phyloP scores from a whole-genome alignment of 1,140 invertebrate genomes.

The Drosophila micromelanica region DNA sequence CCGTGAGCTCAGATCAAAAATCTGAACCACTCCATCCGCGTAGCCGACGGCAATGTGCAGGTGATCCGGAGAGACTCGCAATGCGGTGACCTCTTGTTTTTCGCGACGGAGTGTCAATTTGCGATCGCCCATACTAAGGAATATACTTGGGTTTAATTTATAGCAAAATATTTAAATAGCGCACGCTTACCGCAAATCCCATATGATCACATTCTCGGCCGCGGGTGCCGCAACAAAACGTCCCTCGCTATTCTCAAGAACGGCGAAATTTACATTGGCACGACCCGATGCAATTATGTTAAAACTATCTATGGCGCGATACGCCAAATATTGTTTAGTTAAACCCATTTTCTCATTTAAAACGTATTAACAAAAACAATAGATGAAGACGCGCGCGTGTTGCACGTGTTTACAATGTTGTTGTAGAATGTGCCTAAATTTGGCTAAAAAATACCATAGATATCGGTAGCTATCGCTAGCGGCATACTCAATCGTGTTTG shows the following conservation, averaged over 20 bases:
- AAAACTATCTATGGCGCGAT: constrained; percentile 91
- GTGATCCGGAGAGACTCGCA: constrained; percentile 90
- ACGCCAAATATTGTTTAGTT: constrained; percentile 98
- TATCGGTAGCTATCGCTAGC: constrained; percentile 23
- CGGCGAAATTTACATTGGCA: constrained; percentile 92
- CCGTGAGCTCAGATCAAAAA: constrained; percentile 90
- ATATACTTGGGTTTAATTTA: neutral
- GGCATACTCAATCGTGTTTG: neutral
- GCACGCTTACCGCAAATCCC: constrained; percentile 90
- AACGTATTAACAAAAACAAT: constrained; percentile 13
- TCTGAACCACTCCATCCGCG: constrained; percentile 93
- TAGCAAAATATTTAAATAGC: neutral
- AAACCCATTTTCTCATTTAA: constrained; percentile 90
- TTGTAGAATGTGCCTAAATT: constrained; percentile 34
- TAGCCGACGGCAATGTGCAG: constrained; percentile 95
- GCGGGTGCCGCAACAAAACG: constrained; percentile 94
- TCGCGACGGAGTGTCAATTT: constrained; percentile 91
- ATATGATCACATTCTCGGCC: constrained; percentile 96
- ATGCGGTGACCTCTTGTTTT: constrained; percentile 90
- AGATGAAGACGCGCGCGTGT: constrained; percentile 27
- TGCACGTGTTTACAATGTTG: constrained; percentile 66
- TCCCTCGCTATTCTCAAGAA: constrained; percentile 90
- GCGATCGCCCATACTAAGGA: constrained; percentile 91
- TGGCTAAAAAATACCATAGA: constrained; percentile 21
- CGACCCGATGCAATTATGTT: constrained; percentile 93